These are phyloP conservation scores for Parus major DNA, from an alignment of 2,113 vertebrate genomes.

Conservation along the genomic window DNA sequence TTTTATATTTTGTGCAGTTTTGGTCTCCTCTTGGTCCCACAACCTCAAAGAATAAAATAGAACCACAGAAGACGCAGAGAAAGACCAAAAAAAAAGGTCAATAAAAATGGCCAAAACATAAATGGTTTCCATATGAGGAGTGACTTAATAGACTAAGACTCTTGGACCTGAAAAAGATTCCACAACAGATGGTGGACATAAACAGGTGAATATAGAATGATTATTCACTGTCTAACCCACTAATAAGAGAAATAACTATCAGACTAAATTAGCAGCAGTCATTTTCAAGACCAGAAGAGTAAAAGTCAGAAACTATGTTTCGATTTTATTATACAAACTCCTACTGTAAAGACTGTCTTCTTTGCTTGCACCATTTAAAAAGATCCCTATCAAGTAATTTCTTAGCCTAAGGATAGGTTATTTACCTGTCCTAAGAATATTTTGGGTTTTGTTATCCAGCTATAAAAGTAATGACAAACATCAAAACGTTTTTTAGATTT, in stretches of 20 bases:
- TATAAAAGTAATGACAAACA: background rate
- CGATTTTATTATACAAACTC: background rate
- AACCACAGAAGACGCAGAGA: background rate
- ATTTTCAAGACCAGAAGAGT: background rate
- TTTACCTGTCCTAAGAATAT: background rate
- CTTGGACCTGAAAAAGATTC: background rate
- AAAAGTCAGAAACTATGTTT: background rate
- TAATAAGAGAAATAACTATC: background rate
- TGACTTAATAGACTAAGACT: background rate
- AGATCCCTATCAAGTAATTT: background rate
- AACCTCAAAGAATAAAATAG: background rate
- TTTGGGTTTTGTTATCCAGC: background rate
- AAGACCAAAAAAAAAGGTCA: background rate
- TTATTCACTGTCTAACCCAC: background rate
- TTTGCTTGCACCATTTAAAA: background rate
- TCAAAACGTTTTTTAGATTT: background rate
- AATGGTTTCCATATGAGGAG: background rate
- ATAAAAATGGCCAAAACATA: background rate
- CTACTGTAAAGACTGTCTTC: background rate
- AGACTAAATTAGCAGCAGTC: background rate
- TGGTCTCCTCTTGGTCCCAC: background rate
- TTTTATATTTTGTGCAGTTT: background rate
- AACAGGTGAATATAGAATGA: background rate
- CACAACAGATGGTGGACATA: background rate
- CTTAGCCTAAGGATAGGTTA: background rate